phyloP scores from a whole-genome alignment of 2,797 vertebrate genomes.

The Delichon dasypus region DNA sequence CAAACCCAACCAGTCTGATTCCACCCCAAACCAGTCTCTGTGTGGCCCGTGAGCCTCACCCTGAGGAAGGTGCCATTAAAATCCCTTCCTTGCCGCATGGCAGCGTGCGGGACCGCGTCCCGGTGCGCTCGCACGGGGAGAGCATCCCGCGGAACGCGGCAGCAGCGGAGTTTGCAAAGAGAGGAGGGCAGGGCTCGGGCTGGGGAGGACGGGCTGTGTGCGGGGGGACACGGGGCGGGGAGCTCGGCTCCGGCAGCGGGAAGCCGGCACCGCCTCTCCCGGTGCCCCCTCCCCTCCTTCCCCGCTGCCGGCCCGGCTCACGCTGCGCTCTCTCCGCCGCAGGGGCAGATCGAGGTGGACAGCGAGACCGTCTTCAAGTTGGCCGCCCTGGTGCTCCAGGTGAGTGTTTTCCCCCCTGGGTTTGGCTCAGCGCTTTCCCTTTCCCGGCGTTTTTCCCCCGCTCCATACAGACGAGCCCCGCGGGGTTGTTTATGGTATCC shows the following conservation, averaged over 20 bases:
- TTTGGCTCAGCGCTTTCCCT: accelerated
- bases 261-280: neutral
- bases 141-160: accelerated
- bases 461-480: accelerated
- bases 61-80: neutral
- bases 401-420: slow-evolving; percentile 69
- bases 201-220: neutral
- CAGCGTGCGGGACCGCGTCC: neutral
- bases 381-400: slow-evolving; percentile 93
- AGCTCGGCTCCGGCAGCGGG: neutral
- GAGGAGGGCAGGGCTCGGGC: neutral
- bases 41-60: neutral
- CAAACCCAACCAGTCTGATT: neutral
- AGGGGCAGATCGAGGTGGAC: slow-evolving; percentile 92
- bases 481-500: neutral
- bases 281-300: neutral
- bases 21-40: no score
- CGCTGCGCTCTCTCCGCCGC: slow-evolving; percentile 39
- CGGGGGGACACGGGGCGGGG: neutral
- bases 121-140: accelerated
- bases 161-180: accelerated
- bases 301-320: neutral
- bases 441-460: accelerated
- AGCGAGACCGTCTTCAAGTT: slow-evolving; percentile 92
- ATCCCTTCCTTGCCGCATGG: accelerated